Base-by-base conservation (phyloP, 2,113 vertebrate species). In the Anguilla japonica region DNA sequence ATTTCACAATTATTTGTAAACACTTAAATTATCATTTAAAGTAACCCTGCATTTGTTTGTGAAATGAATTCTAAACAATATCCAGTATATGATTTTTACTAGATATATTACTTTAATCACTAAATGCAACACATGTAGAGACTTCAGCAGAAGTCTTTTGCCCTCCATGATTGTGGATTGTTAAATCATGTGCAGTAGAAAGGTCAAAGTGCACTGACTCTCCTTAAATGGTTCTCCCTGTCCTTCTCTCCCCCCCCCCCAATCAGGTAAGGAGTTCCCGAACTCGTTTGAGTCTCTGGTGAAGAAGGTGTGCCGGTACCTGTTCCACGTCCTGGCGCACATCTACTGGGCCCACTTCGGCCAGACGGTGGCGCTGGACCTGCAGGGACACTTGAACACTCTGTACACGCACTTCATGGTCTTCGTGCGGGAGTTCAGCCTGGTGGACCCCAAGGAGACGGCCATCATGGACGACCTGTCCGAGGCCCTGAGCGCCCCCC, bases 331-430 rank as follows among this genome's bases (percentile, higher is more conserved):
- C 94, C 95, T 99, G 95, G 98, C 98, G 83, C 98, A 99, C 95
- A 99, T 99, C 95, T 99, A 99, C 96, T 99, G 97, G 92, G 96
- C 97, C 91, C 98, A 99, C 96, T 99, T 99, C 96, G 98, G 98
- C 93, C 98, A 99, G 96, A 98, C 97, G 0, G 96, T 99, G 94
- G 96, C 96, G 87, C 95, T 99, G 88, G 98, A 99, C 93, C 97
- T 99, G 90, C 98, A 99, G 90, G 98, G 97, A 94, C 98, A 99
- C 94, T 95, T 99, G 96, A 99, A 99, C 96, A 98, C 98, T 20
- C 96, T 99, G 87, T 99, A 98, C 85, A 96, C 94, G 94, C 98
- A 99, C 96, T 99, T 99, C 97, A 97, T 99, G 91, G 96, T 99
- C 94, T 99, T 99, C 90, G 96, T 98, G 93, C 95, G 98, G 94